A percentile compares a stretch with the other conserved stretches of the same genome.
These are phyloP conservation scores for Cepphus grylle DNA, from an alignment of 2,113 vertebrate genomes.

Conservation along the genomic window DNA sequence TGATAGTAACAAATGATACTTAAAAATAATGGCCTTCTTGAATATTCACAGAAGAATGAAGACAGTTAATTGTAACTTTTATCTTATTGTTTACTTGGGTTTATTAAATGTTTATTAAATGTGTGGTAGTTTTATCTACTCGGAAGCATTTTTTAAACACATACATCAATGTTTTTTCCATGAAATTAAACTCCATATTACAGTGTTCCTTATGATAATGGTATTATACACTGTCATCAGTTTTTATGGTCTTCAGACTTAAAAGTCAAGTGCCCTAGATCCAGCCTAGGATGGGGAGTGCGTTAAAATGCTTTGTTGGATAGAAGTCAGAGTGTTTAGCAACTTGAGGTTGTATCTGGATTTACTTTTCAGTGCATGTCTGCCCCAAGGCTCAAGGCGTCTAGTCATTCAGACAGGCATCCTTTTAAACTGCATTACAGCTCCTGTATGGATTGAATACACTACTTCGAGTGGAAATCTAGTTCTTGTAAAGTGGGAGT, in stretches of 20 bases:
- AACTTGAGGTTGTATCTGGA: background rate
- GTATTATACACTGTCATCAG: background rate
- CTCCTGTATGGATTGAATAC: background rate
- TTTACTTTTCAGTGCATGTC: background rate
- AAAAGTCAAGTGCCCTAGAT: background rate
- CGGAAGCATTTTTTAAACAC: background rate
- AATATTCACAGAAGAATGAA: background rate
- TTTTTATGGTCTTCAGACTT: background rate
- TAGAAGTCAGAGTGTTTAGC: background rate
- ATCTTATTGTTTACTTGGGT: background rate
- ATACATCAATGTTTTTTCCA: background rate
- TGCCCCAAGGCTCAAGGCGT: background rate
- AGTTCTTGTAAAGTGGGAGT: background rate
- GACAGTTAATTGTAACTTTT: background rate
- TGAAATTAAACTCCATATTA: background rate
- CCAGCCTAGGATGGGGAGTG: rapidly evolving
- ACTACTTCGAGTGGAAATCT: background rate
- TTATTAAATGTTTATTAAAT: background rate
- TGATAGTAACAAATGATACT: background rate
- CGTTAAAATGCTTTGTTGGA: background rate
- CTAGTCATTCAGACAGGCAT: background rate
- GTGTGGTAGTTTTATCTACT: background rate
- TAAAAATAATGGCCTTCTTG: background rate
- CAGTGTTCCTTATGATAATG: background rate
- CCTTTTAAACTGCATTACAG: background rate